phyloP scores from a whole-genome alignment of 2,888 invertebrate genomes.

The Ectemnius cavifrons region DNA sequence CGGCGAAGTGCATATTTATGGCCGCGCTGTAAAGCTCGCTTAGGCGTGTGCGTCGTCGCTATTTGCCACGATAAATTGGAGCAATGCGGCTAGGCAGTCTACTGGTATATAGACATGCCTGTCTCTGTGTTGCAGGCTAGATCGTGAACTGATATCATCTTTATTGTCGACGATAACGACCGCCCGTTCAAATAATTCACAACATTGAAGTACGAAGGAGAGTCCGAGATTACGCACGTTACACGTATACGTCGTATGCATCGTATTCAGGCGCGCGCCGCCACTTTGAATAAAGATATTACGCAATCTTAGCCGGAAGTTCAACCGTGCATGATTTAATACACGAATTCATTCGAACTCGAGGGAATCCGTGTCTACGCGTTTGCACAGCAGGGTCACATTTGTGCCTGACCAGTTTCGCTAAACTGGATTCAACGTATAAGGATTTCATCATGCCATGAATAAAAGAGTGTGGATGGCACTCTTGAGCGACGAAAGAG shows the following conservation, averaged over 20 bases:
- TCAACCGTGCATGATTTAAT: neutral
- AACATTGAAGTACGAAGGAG: neutral
- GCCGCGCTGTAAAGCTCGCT: constrained; percentile 46
- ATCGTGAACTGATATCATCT: constrained; percentile 33
- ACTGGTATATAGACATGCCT: too few species aligned
- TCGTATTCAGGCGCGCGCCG: neutral
- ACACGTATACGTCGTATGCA: too few species aligned
- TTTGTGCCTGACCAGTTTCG: too few species aligned
- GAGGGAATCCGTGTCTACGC: too few species aligned
- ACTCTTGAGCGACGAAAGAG: too few species aligned
- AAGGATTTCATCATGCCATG: too few species aligned
- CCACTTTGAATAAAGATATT: constrained; percentile 20
- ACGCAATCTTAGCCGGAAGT: constrained; percentile 1
- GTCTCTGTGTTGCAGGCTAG: constrained; percentile 12
- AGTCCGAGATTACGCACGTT: neutral
- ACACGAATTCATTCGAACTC: too few species aligned
- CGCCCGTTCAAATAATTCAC: constrained; percentile 29
- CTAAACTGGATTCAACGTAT: too few species aligned
- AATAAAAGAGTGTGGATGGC: too few species aligned
- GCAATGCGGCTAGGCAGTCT: constrained; percentile 33
- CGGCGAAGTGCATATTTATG: constrained; percentile 63
- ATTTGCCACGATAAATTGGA: constrained; percentile 50
- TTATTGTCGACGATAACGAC: constrained; percentile 37
- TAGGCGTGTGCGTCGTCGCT: constrained; percentile 33
- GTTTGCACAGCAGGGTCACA: too few species aligned